Conservation (phyloP, 2,888 invertebrate species). For the Seira sanloemensis region DNA sequence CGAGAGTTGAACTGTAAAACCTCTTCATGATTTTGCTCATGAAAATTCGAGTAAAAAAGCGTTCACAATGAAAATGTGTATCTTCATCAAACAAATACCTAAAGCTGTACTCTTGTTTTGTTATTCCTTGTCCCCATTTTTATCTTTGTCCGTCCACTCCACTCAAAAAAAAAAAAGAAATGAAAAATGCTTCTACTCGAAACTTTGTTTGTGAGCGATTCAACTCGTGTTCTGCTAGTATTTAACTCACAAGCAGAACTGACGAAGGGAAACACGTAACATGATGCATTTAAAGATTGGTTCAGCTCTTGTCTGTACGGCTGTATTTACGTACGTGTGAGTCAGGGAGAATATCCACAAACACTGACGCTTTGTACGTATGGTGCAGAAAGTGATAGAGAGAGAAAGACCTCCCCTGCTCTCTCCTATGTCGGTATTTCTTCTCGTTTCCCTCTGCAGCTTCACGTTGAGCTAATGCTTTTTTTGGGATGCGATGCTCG, state of each 20-base stretch:
- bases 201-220: neutral
- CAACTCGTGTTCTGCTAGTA: constrained; percentile 22
- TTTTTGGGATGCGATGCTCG: too few species aligned
- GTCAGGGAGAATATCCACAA: too few species aligned
- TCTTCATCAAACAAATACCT: constrained; percentile 26
- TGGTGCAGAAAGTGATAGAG: too few species aligned
- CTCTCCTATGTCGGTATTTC: constrained; percentile 41
- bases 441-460: neutral
- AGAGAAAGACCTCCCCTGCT: constrained; percentile 41
- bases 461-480: neutral
- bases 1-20: neutral
- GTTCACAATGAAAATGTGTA: neutral
- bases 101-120: constrained; percentile 33
- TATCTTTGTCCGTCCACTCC: constrained; percentile 64
- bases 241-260: neutral
- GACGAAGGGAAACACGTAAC: neutral
- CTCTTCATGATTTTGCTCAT: neutral
- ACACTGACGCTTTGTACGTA: too few species aligned
- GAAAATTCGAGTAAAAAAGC: constrained; percentile 5
- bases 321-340: too few species aligned
- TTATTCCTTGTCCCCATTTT: constrained; percentile 63
- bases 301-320: too few species aligned
- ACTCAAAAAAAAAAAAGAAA: too few species aligned
- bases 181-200: too few species aligned
- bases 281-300: neutral